Evolutionary conservation across 92 coral and sea anemone genomes (phyloP), one percentile per base, ranked within the genome.

Genomic region (Scolanthus callimorphus): DNA sequence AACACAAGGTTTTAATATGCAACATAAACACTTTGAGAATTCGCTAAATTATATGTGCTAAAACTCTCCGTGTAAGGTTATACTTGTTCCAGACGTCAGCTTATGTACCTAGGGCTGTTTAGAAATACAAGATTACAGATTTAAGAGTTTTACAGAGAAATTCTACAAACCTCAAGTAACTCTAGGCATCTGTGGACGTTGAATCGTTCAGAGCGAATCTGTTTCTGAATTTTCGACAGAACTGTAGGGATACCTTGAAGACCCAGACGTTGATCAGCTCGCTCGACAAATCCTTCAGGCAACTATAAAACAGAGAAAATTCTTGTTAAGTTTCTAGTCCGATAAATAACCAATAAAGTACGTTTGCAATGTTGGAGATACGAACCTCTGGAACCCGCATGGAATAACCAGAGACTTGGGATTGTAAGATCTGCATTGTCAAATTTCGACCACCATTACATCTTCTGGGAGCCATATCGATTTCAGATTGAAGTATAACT

Each of bases 251-350:
- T 81, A 39, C 71, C 89, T 54, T 81, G 77, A 56, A 82, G 68
- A 3, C 69, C 77, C 55, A 94, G 67, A 20, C 96, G 88, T 11
- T 77, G 80, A 81, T 94, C 99, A 19, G 86, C 85, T 2, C 49
- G 55, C 60, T 77, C 77, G 23, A 94, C 62, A 67, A 94, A 94
- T 24, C 59, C 80, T 45, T 64, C 57, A 3, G 96, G 85, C 43
- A 88, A 59, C 99, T 94, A 49, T 11, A 41, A 61, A 12, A 38
- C 27, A 48, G 65, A 57, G 45, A 31, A 47, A 26, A 53, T 59
- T 61, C 39, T 20, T 4, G 24, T n/a, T 11, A 22, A 28, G 20
- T 20, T 20, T 39, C 39, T 13, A 74, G 20, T 8, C 1, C 54
- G n/a, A 31, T 45, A 46, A 46, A 46, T 20, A 4, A 46, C 8